phyloP scores from a whole-genome alignment of 2,888 invertebrate genomes.

The Chloromyia formosa region DNA sequence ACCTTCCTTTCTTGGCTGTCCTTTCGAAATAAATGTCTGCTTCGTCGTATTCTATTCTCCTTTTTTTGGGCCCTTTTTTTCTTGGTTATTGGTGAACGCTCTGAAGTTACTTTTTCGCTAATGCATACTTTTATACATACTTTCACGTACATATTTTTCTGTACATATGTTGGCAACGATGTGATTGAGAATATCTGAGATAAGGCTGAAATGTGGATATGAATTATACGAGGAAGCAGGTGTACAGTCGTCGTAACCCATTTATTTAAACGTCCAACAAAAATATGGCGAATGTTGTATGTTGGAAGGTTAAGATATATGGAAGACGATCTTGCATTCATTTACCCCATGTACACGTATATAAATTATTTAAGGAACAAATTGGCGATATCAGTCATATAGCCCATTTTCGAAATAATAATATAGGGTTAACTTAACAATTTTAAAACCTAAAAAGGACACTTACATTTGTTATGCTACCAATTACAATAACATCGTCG shows the following conservation, averaged over 20 bases:
- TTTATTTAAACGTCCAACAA: conserved; percentile 17
- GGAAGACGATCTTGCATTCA: too few relatives aligned
- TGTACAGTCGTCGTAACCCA: neutral
- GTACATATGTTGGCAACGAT: neutral
- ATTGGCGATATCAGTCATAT: too few relatives aligned
- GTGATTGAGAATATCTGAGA: conserved; percentile 38
- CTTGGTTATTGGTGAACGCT: neutral
- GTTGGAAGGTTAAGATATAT: too few relatives aligned
- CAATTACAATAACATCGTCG: too few relatives aligned
- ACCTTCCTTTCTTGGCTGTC: neutral
- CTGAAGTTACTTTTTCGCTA: conserved; percentile 4
- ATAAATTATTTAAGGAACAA: too few relatives aligned
- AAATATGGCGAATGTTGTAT: neutral
- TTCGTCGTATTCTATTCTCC: neutral
- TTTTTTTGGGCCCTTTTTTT: conserved; percentile 21
- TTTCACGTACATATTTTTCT: conserved; percentile 2
- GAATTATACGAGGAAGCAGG: conserved; percentile 8
- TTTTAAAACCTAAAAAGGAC: too few relatives aligned
- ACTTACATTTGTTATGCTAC: too few relatives aligned
- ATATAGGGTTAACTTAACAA: too few relatives aligned
- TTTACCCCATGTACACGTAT: too few relatives aligned
- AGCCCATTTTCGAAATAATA: too few relatives aligned
- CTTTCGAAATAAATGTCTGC: neutral
- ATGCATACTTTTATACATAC: neutral
- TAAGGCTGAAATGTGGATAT: neutral